These are phyloP conservation scores for Scaeva pyrastri DNA, from an alignment of 2,888 invertebrate species.

Conservation along the genomic window DNA sequence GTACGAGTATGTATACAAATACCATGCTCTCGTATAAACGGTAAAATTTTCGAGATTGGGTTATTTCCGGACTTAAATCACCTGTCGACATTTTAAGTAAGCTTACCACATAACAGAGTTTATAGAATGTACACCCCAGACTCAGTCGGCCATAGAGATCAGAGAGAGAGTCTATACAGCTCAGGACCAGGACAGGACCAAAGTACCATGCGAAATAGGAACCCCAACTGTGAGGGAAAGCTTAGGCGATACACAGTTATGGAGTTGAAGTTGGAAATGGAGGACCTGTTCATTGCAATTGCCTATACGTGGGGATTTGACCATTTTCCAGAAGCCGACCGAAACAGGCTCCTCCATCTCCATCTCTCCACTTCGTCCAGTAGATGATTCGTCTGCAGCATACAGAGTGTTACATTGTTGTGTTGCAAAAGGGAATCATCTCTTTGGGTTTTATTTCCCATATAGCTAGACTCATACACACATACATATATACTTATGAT, in stretches of 20 bases:
- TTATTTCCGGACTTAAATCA: conserved; percentile 77
- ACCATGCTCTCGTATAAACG: conserved; percentile 1
- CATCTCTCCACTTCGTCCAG: no score
- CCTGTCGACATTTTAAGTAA: conserved; percentile 77
- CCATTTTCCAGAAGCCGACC: conserved; percentile 31
- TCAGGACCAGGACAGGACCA: neutral
- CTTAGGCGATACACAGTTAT: conserved; percentile 3
- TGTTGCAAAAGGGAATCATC: conserved; percentile 2
- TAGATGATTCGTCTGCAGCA: conserved; percentile 35
- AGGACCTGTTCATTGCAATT: conserved; percentile 30
- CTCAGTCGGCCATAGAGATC: conserved; percentile 35
- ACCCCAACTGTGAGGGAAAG: conserved; percentile 23
- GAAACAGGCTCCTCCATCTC: conserved; percentile 1
- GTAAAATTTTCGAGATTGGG: conserved; percentile 75
- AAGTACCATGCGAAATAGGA: conserved; percentile 9
- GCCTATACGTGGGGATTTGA: conserved; percentile 66
- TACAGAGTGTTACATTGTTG: conserved; percentile 58
- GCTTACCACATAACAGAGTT: conserved; percentile 74
- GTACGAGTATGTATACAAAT: neutral
- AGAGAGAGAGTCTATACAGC: neutral
- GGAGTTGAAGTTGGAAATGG: no score
- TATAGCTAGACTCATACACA: neutral
- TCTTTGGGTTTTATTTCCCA: neutral
- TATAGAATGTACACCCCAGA: conserved; percentile 29
- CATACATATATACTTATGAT: no score